A percentile compares a stretch with the other conserved stretches of the same genome.
Evolutionary conservation across 1,140 invertebrate species (phyloP).

Genomic region (Drosophila biarmipes): DNA sequence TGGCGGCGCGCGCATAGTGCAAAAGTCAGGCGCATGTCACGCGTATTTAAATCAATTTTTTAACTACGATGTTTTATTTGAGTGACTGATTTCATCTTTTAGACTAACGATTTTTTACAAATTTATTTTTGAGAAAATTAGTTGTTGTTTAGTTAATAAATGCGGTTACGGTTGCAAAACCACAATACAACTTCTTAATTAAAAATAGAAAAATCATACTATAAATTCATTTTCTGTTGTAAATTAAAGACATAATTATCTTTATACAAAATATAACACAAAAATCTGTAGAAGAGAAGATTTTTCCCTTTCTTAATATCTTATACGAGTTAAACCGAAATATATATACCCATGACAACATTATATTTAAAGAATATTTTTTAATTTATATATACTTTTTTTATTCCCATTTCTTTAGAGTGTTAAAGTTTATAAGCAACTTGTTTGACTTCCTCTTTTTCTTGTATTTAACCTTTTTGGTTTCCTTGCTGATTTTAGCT

Average conservation of each 20-base stretch:
- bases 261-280: too few species aligned
- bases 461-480: slow-evolving; percentile 8
- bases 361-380: too few species aligned
- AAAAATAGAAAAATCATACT: background rate
- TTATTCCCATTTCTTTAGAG: background rate
- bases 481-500: slow-evolving; percentile 13
- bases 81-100: background rate
- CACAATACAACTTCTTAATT: too few species aligned
- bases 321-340: too few species aligned
- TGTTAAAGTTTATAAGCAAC: background rate
- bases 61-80: slow-evolving; percentile 1
- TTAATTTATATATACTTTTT: too few species aligned
- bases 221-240: too few species aligned
- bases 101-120: background rate
- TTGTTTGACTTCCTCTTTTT: slow-evolving; percentile 2
- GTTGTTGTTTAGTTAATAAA: too few species aligned
- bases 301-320: too few species aligned
- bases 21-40: slow-evolving; percentile 81
- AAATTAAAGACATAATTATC: too few species aligned
- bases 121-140: background rate
- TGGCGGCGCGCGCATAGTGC: slow-evolving; percentile 58
- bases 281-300: too few species aligned
- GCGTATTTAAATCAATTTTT: slow-evolving; percentile 77
- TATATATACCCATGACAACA: too few species aligned
- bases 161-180: too few species aligned